phyloP scores from a whole-genome alignment of 2,888 invertebrate species.

The Heliconius ismenius region DNA sequence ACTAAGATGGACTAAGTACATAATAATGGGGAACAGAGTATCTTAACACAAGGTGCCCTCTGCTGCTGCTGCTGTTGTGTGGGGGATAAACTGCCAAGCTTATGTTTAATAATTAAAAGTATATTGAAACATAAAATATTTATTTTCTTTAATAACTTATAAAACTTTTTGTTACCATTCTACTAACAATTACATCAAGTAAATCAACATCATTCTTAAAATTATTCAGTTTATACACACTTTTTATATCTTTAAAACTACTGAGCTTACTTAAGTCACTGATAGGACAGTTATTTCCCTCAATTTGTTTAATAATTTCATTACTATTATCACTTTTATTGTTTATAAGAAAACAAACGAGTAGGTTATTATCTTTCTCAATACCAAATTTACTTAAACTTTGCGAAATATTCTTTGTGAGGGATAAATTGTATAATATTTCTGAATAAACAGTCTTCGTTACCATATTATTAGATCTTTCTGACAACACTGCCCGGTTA shows the following conservation, averaged over 20 bases:
- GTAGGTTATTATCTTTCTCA: slow-evolving; percentile 57
- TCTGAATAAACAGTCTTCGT: slow-evolving; percentile 85
- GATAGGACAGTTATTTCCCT: slow-evolving; percentile 79
- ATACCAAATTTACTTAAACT: slow-evolving; percentile 86
- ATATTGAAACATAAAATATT: neutral
- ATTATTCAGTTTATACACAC: slow-evolving; percentile 83
- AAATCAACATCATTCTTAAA: slow-evolving; percentile 68
- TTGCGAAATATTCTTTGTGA: slow-evolving; percentile 86
- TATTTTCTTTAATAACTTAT: slow-evolving; percentile 48
- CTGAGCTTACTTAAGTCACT: slow-evolving; percentile 71
- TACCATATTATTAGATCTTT: slow-evolving; percentile 73
- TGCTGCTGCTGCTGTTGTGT: no score
- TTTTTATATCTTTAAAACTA: slow-evolving; percentile 77
- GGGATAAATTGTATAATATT: slow-evolving; percentile 85
- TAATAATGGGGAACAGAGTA: no score
- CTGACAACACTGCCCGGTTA: slow-evolving; percentile 83
- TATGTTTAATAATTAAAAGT: no score
- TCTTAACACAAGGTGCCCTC: no score
- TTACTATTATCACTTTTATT: slow-evolving; percentile 52
- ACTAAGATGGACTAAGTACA: no score
- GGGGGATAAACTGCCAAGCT: no score
- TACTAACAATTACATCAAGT: slow-evolving; percentile 84
- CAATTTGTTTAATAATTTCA: slow-evolving; percentile 72
- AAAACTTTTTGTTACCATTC: slow-evolving; percentile 85
- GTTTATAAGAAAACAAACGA: slow-evolving; percentile 64